These are phyloP conservation scores for Ctenopoma kingsleyae DNA, from an alignment of 2,797 vertebrate species.

Conservation along the genomic window DNA sequence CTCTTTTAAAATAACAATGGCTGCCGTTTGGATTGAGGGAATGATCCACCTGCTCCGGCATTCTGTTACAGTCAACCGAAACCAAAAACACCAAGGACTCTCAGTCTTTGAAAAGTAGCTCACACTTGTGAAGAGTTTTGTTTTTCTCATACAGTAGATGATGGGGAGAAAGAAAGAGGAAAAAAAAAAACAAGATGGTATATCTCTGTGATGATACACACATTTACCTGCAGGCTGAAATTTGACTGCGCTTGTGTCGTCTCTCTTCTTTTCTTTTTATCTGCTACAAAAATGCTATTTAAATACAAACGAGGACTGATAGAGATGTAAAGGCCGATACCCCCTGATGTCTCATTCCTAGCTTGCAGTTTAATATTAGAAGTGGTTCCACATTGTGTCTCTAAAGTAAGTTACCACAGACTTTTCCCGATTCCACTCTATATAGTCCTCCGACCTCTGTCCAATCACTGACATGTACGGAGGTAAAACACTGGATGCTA, in stretches of 20 bases:
- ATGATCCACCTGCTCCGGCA: constrained; percentile 79
- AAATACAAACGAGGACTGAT: not conserved
- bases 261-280: not conserved
- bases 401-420: constrained; percentile 14
- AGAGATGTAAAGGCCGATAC: not conserved
- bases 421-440: constrained; percentile 14
- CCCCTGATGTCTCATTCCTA: not conserved
- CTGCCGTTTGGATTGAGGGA: constrained; percentile 70
- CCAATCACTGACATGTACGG: constrained; percentile 27
- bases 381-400: not conserved
- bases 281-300: not conserved
- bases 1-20: constrained; percentile 80
- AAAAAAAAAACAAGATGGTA: not conserved
- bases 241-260: constrained; percentile 1
- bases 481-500: constrained; percentile 43
- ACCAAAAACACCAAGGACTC: constrained; percentile 68
- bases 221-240: constrained; percentile 18
- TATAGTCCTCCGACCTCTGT: constrained; percentile 13
- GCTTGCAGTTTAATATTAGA: not conserved
- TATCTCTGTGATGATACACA: not conserved
- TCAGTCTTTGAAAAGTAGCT: constrained; percentile 78
- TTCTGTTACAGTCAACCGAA: constrained; percentile 68
- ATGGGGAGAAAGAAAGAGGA: not conserved
- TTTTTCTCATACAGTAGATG: constrained; percentile 33
- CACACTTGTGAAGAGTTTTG: constrained; percentile 42